These are phyloP conservation scores for Sipunculus nudus DNA, from an alignment of 2,888 invertebrate genomes.

Conservation along the genomic window DNA sequence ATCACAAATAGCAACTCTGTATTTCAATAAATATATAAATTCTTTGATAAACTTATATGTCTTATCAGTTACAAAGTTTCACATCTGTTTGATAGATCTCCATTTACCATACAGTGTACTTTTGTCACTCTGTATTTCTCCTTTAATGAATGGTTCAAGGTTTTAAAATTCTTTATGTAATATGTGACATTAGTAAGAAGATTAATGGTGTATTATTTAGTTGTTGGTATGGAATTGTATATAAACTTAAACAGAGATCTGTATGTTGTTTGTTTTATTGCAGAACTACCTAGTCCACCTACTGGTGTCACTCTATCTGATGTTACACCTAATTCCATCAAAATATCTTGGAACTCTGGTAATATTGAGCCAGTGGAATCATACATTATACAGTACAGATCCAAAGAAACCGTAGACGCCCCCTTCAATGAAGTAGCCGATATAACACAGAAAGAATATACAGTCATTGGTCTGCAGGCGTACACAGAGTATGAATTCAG, in stretches of 20 bases:
- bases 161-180: background rate
- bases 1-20: too few species aligned
- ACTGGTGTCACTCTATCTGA: conserved; percentile 90
- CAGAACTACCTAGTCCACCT: conserved; percentile 92
- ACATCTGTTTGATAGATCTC: too few species aligned
- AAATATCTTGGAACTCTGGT: conserved; percentile 83
- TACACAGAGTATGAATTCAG: conserved; percentile 97
- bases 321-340: conserved; percentile 91
- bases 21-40: too few species aligned
- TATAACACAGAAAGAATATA: conserved; percentile 91
- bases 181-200: background rate
- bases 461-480: conserved; percentile 81
- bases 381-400: conserved; percentile 96
- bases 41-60: too few species aligned
- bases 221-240: too few species aligned
- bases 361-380: conserved; percentile 80
- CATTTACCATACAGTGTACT: background rate
- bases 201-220: background rate
- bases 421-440: conserved; percentile 88
- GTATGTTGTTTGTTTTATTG: conserved; percentile 31
- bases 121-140: background rate
- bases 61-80: too few species aligned
- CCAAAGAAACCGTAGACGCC: conserved; percentile 77
- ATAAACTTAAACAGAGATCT: too few species aligned
- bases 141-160: too few species aligned